Conservation (phyloP, 2,113 vertebrate genomes). For the Loxodonta africana region DNA sequence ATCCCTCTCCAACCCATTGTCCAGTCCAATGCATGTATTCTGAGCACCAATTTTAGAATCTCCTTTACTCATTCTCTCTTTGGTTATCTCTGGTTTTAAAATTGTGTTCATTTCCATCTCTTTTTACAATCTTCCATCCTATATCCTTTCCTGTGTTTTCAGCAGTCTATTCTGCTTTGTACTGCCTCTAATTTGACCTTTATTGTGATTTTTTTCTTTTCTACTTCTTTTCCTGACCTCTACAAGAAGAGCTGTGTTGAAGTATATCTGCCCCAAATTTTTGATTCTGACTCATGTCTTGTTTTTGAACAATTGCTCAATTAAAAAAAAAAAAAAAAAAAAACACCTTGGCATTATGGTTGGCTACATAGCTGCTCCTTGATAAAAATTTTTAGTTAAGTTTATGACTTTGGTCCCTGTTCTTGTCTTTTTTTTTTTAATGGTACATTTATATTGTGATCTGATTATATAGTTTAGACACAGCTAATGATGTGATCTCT, state of each 20-base stretch:
- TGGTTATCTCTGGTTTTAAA: neutral
- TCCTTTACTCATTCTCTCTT: neutral
- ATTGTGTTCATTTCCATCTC: neutral
- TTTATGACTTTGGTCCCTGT: neutral
- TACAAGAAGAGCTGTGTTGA: neutral
- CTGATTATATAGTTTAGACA: neutral
- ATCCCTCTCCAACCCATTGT: no score
- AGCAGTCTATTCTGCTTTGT: neutral
- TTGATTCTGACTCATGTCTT: neutral
- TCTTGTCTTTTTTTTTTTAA: neutral
- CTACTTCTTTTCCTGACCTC: neutral
- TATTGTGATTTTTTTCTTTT: neutral
- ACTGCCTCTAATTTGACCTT: neutral
- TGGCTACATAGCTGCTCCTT: neutral
- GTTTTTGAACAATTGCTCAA: neutral
- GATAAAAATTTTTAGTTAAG: neutral
- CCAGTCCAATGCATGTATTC: no score
- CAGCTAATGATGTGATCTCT: neutral
- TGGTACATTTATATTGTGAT: neutral
- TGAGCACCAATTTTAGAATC: no score
- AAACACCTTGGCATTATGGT: neutral
- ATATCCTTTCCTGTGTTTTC: neutral
- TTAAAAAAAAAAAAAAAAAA: neutral
- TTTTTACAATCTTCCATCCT: neutral
- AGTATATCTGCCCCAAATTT: neutral